Evolutionary conservation across 2,797 vertebrate species (phyloP).

Genomic region (Holocentrus rufus): DNA sequence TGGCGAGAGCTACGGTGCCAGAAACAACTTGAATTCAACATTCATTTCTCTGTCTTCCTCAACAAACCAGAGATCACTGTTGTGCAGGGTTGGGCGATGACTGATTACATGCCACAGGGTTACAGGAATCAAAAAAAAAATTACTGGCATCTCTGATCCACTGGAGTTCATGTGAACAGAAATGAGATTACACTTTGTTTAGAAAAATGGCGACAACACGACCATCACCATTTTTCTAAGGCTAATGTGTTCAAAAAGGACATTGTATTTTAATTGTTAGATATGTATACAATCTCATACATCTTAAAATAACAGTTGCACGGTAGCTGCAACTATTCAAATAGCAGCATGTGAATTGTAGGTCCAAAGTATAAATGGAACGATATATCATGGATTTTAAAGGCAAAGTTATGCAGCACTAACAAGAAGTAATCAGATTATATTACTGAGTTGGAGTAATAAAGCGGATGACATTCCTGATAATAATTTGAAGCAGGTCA

Average conservation of each 20-base stretch:
- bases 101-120: not conserved
- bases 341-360: conserved; percentile 13
- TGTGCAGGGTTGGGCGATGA: conserved; percentile 15
- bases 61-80: conserved; percentile 1
- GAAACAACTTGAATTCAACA: conserved; percentile 27
- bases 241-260: not conserved
- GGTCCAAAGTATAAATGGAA: not conserved
- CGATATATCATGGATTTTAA: not conserved
- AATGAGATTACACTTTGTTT: conserved; percentile 20
- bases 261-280: too few relatives aligned
- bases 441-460: too few relatives aligned
- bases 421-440: conserved; percentile 20
- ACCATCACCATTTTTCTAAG: not conserved
- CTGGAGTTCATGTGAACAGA: not conserved
- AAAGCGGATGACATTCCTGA: not conserved
- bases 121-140: not conserved
- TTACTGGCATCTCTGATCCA: not conserved
- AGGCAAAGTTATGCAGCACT: conserved; percentile 15
- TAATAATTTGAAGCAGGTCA: conserved; percentile 19
- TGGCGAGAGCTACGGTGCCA: conserved; percentile 20
- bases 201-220: conserved; percentile 5
- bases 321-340: not conserved
- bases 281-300: too few relatives aligned
- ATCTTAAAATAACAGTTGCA: not conserved
- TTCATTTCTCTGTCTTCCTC: conserved; percentile 4